phyloP scores from a whole-genome alignment of 2,797 vertebrate species.

The Catostomus latipinnis region DNA sequence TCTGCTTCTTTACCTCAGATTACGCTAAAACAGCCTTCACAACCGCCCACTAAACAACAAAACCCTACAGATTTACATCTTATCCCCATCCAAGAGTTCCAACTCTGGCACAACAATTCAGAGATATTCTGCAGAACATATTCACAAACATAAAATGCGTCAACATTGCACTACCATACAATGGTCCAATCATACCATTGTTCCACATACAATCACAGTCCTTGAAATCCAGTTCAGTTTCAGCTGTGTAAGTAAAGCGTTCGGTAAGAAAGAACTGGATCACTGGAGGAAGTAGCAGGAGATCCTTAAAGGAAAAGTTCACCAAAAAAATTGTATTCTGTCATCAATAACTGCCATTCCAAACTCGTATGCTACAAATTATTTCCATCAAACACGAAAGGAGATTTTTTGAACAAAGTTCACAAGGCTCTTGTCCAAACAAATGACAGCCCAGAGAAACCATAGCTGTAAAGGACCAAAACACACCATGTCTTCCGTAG shows the following conservation, averaged over 20 bases:
- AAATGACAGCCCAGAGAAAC: no score
- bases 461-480: no score
- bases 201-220: slow-evolving; percentile 27
- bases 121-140: slow-evolving; percentile 75
- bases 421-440: no score
- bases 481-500: no score
- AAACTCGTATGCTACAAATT: background rate
- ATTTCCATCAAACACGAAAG: no score
- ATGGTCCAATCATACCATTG: slow-evolving; percentile 18
- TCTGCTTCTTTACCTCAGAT: no score
- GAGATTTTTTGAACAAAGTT: no score
- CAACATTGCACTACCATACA: slow-evolving; percentile 20
- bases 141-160: slow-evolving; percentile 48
- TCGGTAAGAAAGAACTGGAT: background rate
- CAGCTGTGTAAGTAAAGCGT: background rate
- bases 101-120: slow-evolving; percentile 59
- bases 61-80: slow-evolving; percentile 63
- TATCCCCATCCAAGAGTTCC: slow-evolving; percentile 46
- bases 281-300: background rate
- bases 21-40: slow-evolving; percentile 45
- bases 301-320: background rate
- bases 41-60: slow-evolving; percentile 51
- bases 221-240: background rate
- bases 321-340: background rate
- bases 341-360: background rate